Conservation (phyloP, 2,797 vertebrate species). For the Anolis apletophallus region DNA sequence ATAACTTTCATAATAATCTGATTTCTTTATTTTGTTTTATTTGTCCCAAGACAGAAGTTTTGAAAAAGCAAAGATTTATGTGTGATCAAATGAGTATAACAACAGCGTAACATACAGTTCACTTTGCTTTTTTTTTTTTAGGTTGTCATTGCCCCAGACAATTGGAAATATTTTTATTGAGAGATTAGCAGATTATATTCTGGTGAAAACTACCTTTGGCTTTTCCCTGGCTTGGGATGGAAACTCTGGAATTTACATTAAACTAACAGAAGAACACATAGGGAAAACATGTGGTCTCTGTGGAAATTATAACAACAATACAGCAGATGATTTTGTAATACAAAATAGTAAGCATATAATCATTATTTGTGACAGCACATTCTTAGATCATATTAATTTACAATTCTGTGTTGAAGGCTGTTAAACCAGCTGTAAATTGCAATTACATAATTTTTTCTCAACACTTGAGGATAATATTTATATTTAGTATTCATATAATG, state of each 20-base stretch:
- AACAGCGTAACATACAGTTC: not conserved
- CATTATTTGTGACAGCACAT: constrained; percentile 14
- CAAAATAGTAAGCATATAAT: constrained; percentile 84
- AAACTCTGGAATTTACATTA: constrained; percentile 93
- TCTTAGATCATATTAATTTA: not conserved
- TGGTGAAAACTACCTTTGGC: constrained; percentile 97
- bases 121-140: constrained; percentile 77
- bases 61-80: not conserved
- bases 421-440: not conserved
- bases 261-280: constrained; percentile 92
- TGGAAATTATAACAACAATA: constrained; percentile 94
- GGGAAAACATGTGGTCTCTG: constrained; percentile 93
- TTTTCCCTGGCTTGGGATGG: constrained; percentile 99
- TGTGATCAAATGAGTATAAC: not conserved
- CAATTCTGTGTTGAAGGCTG: not conserved
- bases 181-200: constrained; percentile 94
- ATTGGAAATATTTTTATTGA: constrained; percentile 92
- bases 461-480: not conserved
- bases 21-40: constrained; percentile 4
- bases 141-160: constrained; percentile 90
- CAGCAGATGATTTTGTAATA: constrained; percentile 91
- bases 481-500: not conserved
- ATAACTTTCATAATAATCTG: not conserved
- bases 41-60: not conserved
- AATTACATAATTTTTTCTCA: not conserved